A percentile compares a stretch with the other conserved stretches of the same genome.
These are phyloP conservation scores for Pangasius djambal DNA, from an alignment of 2,797 vertebrate genomes.

Conservation along the genomic window DNA sequence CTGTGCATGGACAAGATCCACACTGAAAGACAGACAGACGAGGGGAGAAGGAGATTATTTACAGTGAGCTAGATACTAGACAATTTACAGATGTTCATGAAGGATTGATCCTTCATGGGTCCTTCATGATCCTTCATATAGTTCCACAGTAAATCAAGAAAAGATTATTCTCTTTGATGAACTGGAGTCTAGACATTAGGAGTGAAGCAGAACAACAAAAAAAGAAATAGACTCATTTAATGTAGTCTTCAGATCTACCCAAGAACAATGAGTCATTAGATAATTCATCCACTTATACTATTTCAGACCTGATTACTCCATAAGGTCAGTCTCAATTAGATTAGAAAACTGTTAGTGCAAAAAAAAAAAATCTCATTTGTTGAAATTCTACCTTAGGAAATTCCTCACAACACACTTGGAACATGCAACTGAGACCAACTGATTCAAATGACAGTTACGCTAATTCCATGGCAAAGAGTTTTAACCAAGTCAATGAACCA, in stretches of 20 bases:
- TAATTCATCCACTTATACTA: slow-evolving; percentile 29
- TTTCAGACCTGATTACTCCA: not conserved
- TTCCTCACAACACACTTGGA: slow-evolving; percentile 21
- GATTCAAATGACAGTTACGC: slow-evolving; percentile 34
- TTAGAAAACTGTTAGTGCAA: slow-evolving; percentile 24
- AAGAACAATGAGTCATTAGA: slow-evolving; percentile 37
- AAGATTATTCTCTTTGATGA: not conserved
- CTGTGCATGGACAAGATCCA: slow-evolving; percentile 94
- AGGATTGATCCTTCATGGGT: not conserved
- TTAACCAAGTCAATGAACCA: slow-evolving; percentile 37
- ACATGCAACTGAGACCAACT: not conserved
- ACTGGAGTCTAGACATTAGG: not conserved
- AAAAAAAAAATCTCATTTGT: slow-evolving; percentile 24
- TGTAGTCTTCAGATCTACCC: slow-evolving; percentile 34
- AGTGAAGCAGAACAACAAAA: slow-evolving; percentile 13
- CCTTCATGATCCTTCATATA: not conserved
- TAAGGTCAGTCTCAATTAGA: slow-evolving; percentile 1
- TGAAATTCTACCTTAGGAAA: slow-evolving; percentile 26
- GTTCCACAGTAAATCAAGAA: not conserved
- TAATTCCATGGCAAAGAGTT: slow-evolving; percentile 31
- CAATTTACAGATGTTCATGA: not conserved
- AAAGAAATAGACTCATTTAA: not conserved
- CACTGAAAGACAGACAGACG: slow-evolving; percentile 69
- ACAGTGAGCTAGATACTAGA: not conserved
- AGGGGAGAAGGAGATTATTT: not conserved